Base-by-base conservation (phyloP, 2,113 vertebrate genomes). In the Nesogale talazaci region DNA sequence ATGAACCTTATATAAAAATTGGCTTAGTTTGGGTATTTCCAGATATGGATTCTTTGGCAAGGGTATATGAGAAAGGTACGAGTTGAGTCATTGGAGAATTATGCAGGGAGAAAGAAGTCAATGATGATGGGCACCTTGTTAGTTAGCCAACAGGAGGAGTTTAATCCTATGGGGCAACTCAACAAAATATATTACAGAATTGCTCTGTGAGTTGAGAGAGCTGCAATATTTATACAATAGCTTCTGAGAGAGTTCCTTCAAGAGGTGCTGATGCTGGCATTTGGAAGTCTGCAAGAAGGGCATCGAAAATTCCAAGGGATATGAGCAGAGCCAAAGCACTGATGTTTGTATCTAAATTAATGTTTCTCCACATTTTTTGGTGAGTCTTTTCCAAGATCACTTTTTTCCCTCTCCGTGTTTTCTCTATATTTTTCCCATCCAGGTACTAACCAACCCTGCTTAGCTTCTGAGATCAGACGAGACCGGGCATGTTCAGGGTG, bases 1-100 rank as follows among this genome's bases (percentile, higher is more conserved):
- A 70, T n/a, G 0, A 81, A 38, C 81, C n/a, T 70, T 95, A 16
- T 80, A 95, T 81, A 67, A 29, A 70, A 65, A 82, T 77, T 92
- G 3, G 59, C 4, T 69, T 86, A 40, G 70, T 91, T 92, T 29
- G 9, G 1, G 4, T 88, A 83, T 88, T 4, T 57, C 12, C 34
- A 79, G 46, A 25, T 74, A 2, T n/a, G 52, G 29, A 90, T 52
- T 40, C 42, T 65, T 4, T 10, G 25, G 25, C 63, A 57, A 59
- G 4, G 31, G 19, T 75, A 76, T 40, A 34, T 27, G n/a, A 59
- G 12, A 12, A 65, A 27, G 46, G 25, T 75, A 29, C 3, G 10
- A 38, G 2, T 3, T 76, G 52, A 65, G 8, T n/a, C 46, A 16
- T 59, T 11, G 72, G 34, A 38, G 74, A 82, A 36, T n/a, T 14